These are phyloP conservation scores for Dicycla oo DNA, from an alignment of 2,888 invertebrate species.

Conservation along the genomic window DNA sequence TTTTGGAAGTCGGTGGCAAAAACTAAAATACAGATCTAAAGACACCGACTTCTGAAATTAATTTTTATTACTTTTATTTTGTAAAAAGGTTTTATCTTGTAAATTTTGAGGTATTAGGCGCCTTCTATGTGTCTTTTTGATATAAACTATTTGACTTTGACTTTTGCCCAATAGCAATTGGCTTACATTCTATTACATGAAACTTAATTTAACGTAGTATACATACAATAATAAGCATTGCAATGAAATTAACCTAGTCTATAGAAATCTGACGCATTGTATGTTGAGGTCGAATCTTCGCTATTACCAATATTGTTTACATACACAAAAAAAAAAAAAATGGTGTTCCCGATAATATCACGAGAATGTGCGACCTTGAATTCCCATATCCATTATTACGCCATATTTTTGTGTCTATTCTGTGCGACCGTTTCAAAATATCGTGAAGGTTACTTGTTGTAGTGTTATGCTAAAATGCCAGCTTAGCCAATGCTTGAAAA, in stretches of 20 bases:
- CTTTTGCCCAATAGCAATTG: too few species aligned
- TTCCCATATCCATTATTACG: conserved; percentile 46
- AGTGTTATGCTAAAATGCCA: conserved; percentile 75
- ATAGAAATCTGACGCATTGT: background rate
- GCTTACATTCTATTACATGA: background rate
- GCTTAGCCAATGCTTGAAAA: conserved; percentile 63
- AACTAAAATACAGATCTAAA: too few species aligned
- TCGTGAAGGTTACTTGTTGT: conserved; percentile 45
- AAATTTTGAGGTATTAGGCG: too few species aligned
- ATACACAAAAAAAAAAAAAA: conserved; percentile 2
- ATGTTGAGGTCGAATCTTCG: background rate
- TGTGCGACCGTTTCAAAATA: conserved; percentile 35
- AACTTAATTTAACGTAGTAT: background rate
- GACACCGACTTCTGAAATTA: too few species aligned
- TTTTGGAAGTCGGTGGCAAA: too few species aligned
- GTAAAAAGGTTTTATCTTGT: too few species aligned
- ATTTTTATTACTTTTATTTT: too few species aligned
- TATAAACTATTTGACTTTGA: too few species aligned
- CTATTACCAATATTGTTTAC: conserved; percentile 2
- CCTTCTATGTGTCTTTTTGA: too few species aligned
- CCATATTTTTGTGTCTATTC: conserved; percentile 44
- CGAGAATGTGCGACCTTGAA: conserved; percentile 34
- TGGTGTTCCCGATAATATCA: background rate
- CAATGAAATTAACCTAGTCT: background rate
- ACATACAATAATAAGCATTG: background rate